These are phyloP conservation scores for Drosophila mimica DNA, from an alignment of 2,888 invertebrate genomes.

Conservation along the genomic window DNA sequence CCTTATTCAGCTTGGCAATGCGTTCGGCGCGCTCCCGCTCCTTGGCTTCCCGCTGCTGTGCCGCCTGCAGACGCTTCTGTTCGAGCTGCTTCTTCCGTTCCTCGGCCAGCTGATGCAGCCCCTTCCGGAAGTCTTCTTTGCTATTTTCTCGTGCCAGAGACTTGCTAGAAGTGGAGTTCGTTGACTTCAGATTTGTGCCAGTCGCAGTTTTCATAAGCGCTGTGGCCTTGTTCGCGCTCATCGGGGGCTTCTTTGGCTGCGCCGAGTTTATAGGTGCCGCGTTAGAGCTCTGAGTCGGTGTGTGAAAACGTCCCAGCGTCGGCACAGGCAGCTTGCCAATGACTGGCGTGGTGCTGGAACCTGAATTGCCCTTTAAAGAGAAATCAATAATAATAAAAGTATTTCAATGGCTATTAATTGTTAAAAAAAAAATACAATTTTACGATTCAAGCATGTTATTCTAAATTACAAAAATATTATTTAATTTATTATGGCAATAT, in stretches of 20 bases:
- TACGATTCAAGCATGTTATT: not conserved
- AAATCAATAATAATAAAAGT: not conserved
- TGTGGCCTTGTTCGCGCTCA: conserved; percentile 81
- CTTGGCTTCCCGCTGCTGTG: conserved; percentile 83
- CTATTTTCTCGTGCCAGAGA: conserved; percentile 82
- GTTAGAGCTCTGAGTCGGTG: conserved; percentile 80
- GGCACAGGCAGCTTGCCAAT: conserved; percentile 76
- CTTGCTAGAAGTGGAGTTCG: conserved; percentile 65
- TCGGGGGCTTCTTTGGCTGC: conserved; percentile 76
- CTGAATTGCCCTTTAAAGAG: conserved; percentile 24
- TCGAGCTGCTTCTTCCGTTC: conserved; percentile 84
- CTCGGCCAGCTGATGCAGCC: conserved; percentile 78
- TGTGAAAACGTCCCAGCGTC: conserved; percentile 80
- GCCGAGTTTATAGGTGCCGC: conserved; percentile 53
- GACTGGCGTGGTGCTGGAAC: conserved; percentile 71
- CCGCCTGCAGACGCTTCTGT: conserved; percentile 83
- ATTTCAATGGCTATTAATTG: not conserved
- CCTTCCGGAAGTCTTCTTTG: conserved; percentile 83
- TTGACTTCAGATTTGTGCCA: conserved; percentile 64
- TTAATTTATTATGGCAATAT: not conserved
- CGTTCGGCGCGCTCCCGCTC: conserved; percentile 84
- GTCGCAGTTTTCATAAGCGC: conserved; percentile 67
- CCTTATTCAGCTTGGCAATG: conserved; percentile 80
- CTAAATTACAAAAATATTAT: not conserved
- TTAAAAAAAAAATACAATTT: not conserved